phyloP scores from a whole-genome alignment of 2,888 invertebrate genomes.

The Xestia ashworthii region DNA sequence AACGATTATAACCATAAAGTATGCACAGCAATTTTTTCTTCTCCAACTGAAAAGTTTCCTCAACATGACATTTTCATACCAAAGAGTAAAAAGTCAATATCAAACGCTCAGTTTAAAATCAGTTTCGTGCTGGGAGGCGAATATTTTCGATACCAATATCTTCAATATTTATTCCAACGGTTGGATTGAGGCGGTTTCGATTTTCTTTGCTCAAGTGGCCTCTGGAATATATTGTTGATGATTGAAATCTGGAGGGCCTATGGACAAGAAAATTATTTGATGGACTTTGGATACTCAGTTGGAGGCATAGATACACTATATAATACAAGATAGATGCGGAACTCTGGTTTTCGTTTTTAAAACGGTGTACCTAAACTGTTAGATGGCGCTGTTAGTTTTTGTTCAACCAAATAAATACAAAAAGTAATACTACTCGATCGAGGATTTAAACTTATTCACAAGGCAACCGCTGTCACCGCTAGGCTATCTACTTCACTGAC shows the following conservation, averaged over 20 bases:
- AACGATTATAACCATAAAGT: neutral
- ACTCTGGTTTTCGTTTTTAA: too few species aligned
- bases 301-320: too few species aligned
- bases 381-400: too few species aligned
- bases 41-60: neutral
- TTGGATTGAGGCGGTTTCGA: neutral
- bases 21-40: neutral
- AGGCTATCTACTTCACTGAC: too few species aligned
- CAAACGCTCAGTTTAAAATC: conserved; percentile 32
- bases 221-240: neutral
- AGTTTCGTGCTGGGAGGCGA: conserved; percentile 5
- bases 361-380: too few species aligned
- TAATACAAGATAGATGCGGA: too few species aligned
- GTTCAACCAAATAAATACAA: too few species aligned
- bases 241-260: neutral
- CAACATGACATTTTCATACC: conserved; percentile 6
- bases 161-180: conserved; percentile 26
- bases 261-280: neutral
- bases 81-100: conserved; percentile 20
- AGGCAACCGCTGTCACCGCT: too few species aligned
- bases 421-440: too few species aligned
- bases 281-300: neutral
- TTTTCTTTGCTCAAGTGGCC: neutral
- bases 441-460: too few species aligned
- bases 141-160: conserved; percentile 40